Evolutionary conservation across 2,888 invertebrate genomes (phyloP).

Genomic region (Didymodactylos carnosus): DNA sequence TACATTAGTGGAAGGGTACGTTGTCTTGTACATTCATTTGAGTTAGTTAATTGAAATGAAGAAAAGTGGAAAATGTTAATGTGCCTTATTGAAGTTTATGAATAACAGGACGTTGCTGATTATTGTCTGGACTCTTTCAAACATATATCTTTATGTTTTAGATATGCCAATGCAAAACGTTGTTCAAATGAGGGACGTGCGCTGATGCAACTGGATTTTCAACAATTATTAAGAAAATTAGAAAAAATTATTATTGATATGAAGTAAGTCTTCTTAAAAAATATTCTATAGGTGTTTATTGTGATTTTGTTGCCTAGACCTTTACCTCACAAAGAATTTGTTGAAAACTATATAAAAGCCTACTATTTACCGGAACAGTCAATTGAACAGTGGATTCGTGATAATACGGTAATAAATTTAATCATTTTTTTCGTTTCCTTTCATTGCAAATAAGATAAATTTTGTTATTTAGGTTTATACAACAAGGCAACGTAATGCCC

Average conservation of each 20-base stretch:
- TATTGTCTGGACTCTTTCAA: neutral
- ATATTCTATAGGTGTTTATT: slow-evolving; percentile 38
- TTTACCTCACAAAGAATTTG: slow-evolving; percentile 64
- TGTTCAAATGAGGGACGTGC: slow-evolving; percentile 89
- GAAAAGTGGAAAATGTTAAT: neutral
- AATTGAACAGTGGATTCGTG: slow-evolving; percentile 67
- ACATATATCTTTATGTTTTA: neutral
- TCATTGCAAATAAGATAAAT: too few relatives aligned
- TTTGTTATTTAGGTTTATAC: neutral
- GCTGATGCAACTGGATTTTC: slow-evolving; percentile 89
- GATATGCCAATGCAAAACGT: slow-evolving; percentile 55
- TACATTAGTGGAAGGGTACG: slow-evolving; percentile 66
- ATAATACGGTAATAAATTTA: slow-evolving; percentile 45
- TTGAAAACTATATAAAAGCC: slow-evolving; percentile 83
- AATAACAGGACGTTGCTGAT: neutral
- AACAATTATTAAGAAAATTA: slow-evolving; percentile 65
- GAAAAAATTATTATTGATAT: slow-evolving; percentile 37
- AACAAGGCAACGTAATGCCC: neutral
- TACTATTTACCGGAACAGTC: slow-evolving; percentile 73
- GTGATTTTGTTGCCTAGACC: slow-evolving; percentile 38
- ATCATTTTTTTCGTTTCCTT: neutral
- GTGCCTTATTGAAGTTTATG: too few relatives aligned
- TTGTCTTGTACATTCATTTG: neutral
- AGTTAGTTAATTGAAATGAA: neutral
- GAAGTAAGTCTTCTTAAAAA: slow-evolving; percentile 33